Evolutionary conservation across 2,797 vertebrate genomes (phyloP).

Genomic region (Mormyrus proboscirostris): DNA sequence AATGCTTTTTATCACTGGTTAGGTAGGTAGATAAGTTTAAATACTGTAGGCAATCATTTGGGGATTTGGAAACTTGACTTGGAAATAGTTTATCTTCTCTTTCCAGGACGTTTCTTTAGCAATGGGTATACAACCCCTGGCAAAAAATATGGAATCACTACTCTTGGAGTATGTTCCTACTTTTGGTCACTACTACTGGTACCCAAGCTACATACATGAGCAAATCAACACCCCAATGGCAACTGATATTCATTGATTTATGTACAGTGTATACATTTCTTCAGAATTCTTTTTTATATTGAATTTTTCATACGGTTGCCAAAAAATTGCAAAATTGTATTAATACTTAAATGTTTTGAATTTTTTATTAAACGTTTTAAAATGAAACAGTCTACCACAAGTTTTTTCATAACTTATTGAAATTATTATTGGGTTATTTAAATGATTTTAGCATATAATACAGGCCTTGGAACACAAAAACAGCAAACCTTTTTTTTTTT

Average conservation of each 20-base stretch:
- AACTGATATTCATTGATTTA: not conserved
- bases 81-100: not conserved
- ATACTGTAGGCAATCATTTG: too few species aligned
- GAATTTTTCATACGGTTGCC: not conserved
- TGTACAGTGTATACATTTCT: not conserved
- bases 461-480: too few species aligned
- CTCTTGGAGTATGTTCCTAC: not conserved
- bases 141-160: too few species aligned
- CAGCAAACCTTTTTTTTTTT: not conserved
- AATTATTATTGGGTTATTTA: not conserved
- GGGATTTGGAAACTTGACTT: too few species aligned
- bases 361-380: not conserved
- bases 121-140: conserved; percentile 40
- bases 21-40: too few species aligned
- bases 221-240: not conserved
- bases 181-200: not conserved
- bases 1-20: too few species aligned
- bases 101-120: conserved; percentile 56
- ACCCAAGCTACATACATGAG: not conserved
- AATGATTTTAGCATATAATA: not conserved
- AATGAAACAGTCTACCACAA: not conserved
- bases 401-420: not conserved
- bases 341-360: not conserved
- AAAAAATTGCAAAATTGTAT: not conserved
- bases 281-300: not conserved